Evolutionary conservation across 2,113 vertebrate genomes (phyloP).

Genomic region (Progne subis): DNA sequence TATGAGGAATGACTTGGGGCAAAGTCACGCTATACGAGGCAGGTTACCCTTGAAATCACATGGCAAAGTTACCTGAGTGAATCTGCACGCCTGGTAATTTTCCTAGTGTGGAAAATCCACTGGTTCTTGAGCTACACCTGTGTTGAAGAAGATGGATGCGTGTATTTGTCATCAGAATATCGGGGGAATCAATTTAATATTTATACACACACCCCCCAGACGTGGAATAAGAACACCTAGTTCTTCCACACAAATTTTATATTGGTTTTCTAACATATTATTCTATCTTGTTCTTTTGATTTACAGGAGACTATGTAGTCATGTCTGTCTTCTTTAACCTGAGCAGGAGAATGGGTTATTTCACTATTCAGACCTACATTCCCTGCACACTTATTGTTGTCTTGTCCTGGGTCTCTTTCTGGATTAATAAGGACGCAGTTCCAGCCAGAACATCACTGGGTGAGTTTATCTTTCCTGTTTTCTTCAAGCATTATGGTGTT

Average conservation of each 20-base stretch:
- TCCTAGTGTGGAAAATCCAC: not conserved
- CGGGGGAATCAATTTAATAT: not conserved
- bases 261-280: not conserved
- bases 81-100: not conserved
- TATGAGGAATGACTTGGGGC: not conserved
- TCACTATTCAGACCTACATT: conserved; percentile 99
- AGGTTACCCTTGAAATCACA: not conserved
- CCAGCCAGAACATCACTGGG: conserved; percentile 96
- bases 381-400: conserved; percentile 98
- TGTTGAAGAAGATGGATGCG: not conserved
- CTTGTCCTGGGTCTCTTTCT: conserved; percentile 98
- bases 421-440: conserved; percentile 99
- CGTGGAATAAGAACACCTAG: not conserved
- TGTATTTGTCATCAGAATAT: not conserved
- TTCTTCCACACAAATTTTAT: not conserved
- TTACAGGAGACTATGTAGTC: conserved; percentile 94
- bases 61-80: not conserved
- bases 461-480: conserved; percentile 53
- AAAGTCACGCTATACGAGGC: not conserved
- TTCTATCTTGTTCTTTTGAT: not conserved
- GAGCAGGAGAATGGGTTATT: conserved; percentile 98
- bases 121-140: not conserved
- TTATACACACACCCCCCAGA: fast-evolving
- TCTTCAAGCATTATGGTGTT: not conserved
- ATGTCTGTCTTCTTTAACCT: conserved; percentile 98